Evolutionary conservation across 2,888 invertebrate species (phyloP), one percentile per base, ranked within the genome.

Genomic region (Diarsia brunnea): DNA sequence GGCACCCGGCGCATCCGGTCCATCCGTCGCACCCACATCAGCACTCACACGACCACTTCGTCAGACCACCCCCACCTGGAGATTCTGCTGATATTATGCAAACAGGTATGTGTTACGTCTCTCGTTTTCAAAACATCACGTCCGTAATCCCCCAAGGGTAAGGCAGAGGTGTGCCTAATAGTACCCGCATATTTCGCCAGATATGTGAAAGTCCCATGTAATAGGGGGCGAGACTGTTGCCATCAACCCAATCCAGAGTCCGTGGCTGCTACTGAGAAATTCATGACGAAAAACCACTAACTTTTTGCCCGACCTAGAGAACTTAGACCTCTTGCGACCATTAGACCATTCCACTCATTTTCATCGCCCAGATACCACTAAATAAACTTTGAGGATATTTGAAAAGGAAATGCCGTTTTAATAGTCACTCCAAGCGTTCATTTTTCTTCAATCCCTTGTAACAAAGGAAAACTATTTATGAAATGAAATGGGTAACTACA

Each of bases 1-100:
- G 93, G 88, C 97, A 89, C 93, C 97, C 90, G 88, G 97, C 90
- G 92, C 97, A 91, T 92, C 97, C 91, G 87, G 97, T 94, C 90
- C 93, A 97, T 91, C 92, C 97, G 87, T 89, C 97, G 91, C 94
- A 97, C 93, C 94, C 96, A 90, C 97, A 94, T 93, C 97, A 96
- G 94, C 97, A 96, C 93, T 95, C 93, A 92, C 89, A 97, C 94
- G 93, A 97, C 95, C 97, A 96, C 92, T 97, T 96, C 89, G 94
- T 97, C 66, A 92, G 97, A 82, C 96, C 96, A 31, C 96, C 97
- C 16, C 95, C 95, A 45, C 95, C 96, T 2, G 96, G 96, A 14
- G 96, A 96, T 81, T 94, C 95, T 0, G 96, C 96, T 89, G 96
- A 96, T 90, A 95, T 96, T 73, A 96, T 96, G 96, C 96, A 95